A percentile compares a stretch with the other conserved stretches of the same genome.
phyloP scores from a whole-genome alignment of 2,113 vertebrate species.

The Sebastes schlegelii region DNA sequence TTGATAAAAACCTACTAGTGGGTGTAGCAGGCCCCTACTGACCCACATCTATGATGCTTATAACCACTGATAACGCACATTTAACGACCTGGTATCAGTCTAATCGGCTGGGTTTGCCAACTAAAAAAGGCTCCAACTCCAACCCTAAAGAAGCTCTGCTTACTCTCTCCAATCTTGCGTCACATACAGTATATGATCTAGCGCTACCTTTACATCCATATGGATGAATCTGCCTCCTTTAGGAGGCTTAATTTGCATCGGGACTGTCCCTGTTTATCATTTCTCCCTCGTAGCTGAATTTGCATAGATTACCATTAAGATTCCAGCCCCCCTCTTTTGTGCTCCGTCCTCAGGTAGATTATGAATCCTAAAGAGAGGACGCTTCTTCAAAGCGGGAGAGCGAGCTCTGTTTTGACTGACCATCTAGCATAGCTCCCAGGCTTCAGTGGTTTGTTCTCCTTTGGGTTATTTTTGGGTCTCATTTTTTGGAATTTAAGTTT shows the following conservation, averaged over 20 bases:
- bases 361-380: slow-evolving; percentile 33
- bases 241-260: slow-evolving; percentile 47
- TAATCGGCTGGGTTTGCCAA: too few relatives aligned
- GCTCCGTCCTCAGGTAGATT: slow-evolving; percentile 55
- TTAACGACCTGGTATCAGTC: too few relatives aligned
- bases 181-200: not conserved
- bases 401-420: slow-evolving; percentile 55
- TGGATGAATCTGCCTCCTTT: slow-evolving; percentile 47
- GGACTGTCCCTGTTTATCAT: slow-evolving; percentile 44
- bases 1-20: too few relatives aligned
- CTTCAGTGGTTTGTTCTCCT: slow-evolving; percentile 60
- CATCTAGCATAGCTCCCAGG: slow-evolving; percentile 47
- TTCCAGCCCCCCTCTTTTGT: slow-evolving; percentile 11
- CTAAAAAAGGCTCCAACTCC: not conserved
- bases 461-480: slow-evolving; percentile 70
- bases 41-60: too few relatives aligned
- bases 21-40: too few relatives aligned
- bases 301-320: slow-evolving; percentile 65
- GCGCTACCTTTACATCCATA: slow-evolving; percentile 49
- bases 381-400: slow-evolving; percentile 33
- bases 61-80: too few relatives aligned
- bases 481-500: slow-evolving; percentile 71
- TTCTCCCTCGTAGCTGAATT: slow-evolving; percentile 33
- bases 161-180: not conserved
- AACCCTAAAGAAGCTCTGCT: not conserved